Percentiles rank a stretch among this genome's conserved stretches.
These are phyloP conservation scores for Pseudopleuronectes americanus DNA, from an alignment of 2,797 vertebrate species.

Conservation along the genomic window DNA sequence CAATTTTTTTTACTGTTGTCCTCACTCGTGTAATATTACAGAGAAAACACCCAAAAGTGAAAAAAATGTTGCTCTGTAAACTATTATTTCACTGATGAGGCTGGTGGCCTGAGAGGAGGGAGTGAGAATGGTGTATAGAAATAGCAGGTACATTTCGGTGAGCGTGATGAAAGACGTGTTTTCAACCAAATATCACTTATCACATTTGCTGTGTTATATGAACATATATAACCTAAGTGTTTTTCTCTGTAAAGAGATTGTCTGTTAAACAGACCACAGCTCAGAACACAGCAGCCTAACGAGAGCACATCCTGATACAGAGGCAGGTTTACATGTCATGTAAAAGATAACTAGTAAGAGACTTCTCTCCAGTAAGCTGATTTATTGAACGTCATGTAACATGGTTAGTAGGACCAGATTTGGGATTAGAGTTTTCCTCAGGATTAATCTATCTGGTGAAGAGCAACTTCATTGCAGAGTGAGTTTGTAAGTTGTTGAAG, in stretches of 20 bases:
- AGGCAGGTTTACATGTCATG: neutral
- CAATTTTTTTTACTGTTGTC: constrained; percentile 40
- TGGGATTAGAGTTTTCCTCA: too few relatives aligned
- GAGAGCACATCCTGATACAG: neutral
- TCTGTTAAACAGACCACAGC: neutral
- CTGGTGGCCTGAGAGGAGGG: constrained; percentile 4
- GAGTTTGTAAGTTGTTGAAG: too few relatives aligned
- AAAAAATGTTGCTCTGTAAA: constrained; percentile 35
- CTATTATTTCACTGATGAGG: constrained; percentile 28
- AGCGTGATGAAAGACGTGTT: neutral
- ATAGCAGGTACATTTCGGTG: constrained; percentile 5
- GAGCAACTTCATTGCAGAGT: too few relatives aligned
- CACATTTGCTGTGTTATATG: neutral
- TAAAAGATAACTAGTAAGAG: too few relatives aligned
- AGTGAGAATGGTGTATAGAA: neutral
- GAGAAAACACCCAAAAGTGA: constrained; percentile 36
- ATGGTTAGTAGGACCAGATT: too few relatives aligned
- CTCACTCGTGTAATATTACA: constrained; percentile 35
- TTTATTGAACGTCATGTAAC: too few relatives aligned
- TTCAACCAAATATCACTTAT: neutral
- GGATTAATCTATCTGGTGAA: too few relatives aligned
- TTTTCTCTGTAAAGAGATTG: neutral
- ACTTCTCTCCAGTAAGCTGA: too few relatives aligned
- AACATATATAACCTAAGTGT: neutral
- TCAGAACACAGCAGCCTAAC: neutral